These are phyloP conservation scores for Augiades crinisus DNA, from an alignment of 2,888 invertebrate species.

Conservation along the genomic window DNA sequence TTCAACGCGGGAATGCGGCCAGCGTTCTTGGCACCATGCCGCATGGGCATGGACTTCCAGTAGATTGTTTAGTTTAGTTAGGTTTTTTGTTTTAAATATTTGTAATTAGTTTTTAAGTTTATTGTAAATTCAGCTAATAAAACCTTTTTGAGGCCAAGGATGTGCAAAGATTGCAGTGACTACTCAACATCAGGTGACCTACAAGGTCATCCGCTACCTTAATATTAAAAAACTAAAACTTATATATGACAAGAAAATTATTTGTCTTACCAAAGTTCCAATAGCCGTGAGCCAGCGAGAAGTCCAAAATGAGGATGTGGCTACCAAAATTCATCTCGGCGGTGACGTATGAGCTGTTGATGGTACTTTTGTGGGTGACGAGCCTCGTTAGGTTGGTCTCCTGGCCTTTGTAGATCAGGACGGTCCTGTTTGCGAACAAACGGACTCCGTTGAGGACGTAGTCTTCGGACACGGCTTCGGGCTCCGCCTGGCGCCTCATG, in stretches of 20 bases:
- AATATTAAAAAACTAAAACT: background rate
- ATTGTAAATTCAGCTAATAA: too few relatives aligned
- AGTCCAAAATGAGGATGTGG: constrained; percentile 49
- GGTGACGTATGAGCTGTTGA: constrained; percentile 39
- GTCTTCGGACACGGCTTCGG: constrained; percentile 28
- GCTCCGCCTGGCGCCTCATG: constrained; percentile 49
- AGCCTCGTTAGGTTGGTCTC: constrained; percentile 28
- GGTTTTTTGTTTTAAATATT: too few relatives aligned
- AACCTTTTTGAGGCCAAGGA: too few relatives aligned
- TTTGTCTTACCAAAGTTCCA: constrained; percentile 73
- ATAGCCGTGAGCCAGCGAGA: constrained; percentile 51
- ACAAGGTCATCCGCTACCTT: too few relatives aligned
- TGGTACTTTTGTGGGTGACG: constrained; percentile 19
- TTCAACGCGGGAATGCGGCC: too few relatives aligned
- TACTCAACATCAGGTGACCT: too few relatives aligned
- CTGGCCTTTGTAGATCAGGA: constrained; percentile 23
- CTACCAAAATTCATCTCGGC: constrained; percentile 46
- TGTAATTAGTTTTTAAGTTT: too few relatives aligned
- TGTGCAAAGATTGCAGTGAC: too few relatives aligned
- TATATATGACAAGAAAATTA: too few relatives aligned
- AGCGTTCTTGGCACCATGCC: background rate
- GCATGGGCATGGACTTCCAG: background rate
- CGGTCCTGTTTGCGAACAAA: constrained; percentile 42
- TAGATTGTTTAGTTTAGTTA: too few relatives aligned
- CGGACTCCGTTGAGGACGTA: constrained; percentile 45